Percentiles rank a stretch among this genome's conserved stretches.
Conservation (phyloP, 2,113 vertebrate species). For the Semnornis frantzii region DNA sequence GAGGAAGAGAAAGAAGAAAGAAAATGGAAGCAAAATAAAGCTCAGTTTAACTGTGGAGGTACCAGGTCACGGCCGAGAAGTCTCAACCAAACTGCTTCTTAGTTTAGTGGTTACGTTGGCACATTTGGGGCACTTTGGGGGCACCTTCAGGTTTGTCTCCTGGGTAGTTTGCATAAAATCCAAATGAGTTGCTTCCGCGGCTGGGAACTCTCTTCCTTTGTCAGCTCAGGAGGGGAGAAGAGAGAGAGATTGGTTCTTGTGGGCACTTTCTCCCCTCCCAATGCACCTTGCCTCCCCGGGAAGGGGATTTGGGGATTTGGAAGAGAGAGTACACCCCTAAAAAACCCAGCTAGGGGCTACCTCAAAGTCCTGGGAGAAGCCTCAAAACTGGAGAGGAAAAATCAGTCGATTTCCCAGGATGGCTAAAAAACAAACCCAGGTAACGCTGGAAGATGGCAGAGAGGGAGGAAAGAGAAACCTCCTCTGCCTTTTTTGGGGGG, state of each 20-base stretch:
- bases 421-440: background rate
- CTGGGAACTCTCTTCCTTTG: background rate
- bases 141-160: background rate
- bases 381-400: background rate
- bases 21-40: background rate
- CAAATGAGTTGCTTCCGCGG: background rate
- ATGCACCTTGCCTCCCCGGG: background rate
- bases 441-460: background rate
- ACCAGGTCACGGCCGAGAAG: no score
- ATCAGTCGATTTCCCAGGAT: background rate
- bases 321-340: background rate
- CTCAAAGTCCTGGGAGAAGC: background rate
- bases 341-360: background rate
- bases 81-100: background rate
- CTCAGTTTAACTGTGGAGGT: fast-evolving
- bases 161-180: fast-evolving
- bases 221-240: background rate
- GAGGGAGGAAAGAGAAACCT: background rate
- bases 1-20: background rate
- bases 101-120: fast-evolving
- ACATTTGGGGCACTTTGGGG: background rate
- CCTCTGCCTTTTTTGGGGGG: background rate
- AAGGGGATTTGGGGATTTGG: fast-evolving
- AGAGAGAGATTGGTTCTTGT: fast-evolving
- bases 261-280: background rate